Percentiles rank a stretch among this genome's conserved stretches.
These are phyloP conservation scores for Sphecodes monilicornis DNA, from an alignment of 2,888 invertebrate species.

Conservation along the genomic window DNA sequence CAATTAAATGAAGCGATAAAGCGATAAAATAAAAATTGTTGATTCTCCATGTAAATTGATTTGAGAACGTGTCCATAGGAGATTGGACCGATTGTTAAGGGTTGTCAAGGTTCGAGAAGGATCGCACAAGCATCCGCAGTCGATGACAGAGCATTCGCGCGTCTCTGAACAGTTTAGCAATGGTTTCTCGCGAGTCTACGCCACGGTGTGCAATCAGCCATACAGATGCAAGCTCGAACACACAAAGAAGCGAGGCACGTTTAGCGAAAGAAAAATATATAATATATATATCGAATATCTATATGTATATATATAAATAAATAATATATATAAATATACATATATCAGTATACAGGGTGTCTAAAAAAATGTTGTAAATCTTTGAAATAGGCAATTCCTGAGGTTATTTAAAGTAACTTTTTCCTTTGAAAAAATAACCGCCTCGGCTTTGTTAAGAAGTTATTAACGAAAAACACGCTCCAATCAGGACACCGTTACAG, in stretches of 20 bases:
- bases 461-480: too few relatives aligned
- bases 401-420: too few relatives aligned
- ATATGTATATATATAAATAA: constrained; percentile 31
- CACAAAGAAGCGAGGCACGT: constrained; percentile 55
- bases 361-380: too few relatives aligned
- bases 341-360: too few relatives aligned
- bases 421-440: too few relatives aligned
- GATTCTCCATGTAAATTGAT: neutral
- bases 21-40: neutral
- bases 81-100: neutral
- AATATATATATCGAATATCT: constrained; percentile 18
- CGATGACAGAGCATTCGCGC: neutral
- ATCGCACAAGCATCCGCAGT: constrained; percentile 9
- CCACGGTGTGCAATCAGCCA: constrained; percentile 52
- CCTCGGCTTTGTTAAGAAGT: too few relatives aligned
- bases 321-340: too few relatives aligned
- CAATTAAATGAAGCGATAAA: neutral
- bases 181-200: constrained; percentile 28
- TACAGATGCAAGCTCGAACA: constrained; percentile 55
- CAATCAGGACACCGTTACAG: too few relatives aligned
- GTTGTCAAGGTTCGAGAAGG: neutral
- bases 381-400: too few relatives aligned
- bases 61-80: neutral
- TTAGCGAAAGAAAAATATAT: constrained; percentile 35
- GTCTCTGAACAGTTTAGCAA: neutral